Base-by-base conservation (phyloP, 2,113 vertebrate genomes). In the Platysteira castanea region DNA sequence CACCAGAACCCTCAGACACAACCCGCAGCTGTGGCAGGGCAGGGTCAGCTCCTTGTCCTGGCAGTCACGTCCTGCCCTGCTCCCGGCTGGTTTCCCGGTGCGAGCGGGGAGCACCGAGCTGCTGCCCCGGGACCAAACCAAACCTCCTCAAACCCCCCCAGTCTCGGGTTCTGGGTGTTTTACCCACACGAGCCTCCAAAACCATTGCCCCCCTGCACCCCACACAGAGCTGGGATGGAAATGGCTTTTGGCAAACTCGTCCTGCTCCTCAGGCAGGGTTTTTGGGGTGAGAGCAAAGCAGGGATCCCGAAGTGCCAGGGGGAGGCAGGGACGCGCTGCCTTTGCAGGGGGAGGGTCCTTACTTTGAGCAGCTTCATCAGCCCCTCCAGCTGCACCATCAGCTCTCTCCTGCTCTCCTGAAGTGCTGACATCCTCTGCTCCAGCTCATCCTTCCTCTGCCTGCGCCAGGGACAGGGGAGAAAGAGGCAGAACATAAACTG, bases 321-420 rank as follows among this genome's bases (percentile, higher is more conserved):
- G 44, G 18, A 37, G 28, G 20, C 71, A 20, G 10, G 77, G 54
- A 23, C 0, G 28, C 1, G 1, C 16, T 22, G 70, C 7, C 2
- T 16, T 27, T 24, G 53, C 13, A 5, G 3, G 3, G 10, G 18
- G 15, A 22, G 2, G 1, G 1, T 50, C 26, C 91, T 96, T 96
- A 99, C 99, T 98, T 99, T 99, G 27, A 99, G 98, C 84, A 99
- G 98, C 95, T 99, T 99, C 99, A 99, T 99, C 41, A 99, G 98
- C 69, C 99, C 99, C 81, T 99, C 99, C 44, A 99, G 98, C 97
- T 99, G 99, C 47, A 99, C 99, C 99, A 99, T 99, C 96, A 99
- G 98, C 75, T 99, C 99, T 35, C 99, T 96, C 6, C 99, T 96
- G 98, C 99, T 99, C 95, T 99, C 99, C 93, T 99, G 99, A 41